A percentile compares a stretch with the other conserved stretches of the same genome.
These are phyloP conservation scores for Ophioninae sp. DNA, from an alignment of 2,888 invertebrate species.

Conservation along the genomic window DNA sequence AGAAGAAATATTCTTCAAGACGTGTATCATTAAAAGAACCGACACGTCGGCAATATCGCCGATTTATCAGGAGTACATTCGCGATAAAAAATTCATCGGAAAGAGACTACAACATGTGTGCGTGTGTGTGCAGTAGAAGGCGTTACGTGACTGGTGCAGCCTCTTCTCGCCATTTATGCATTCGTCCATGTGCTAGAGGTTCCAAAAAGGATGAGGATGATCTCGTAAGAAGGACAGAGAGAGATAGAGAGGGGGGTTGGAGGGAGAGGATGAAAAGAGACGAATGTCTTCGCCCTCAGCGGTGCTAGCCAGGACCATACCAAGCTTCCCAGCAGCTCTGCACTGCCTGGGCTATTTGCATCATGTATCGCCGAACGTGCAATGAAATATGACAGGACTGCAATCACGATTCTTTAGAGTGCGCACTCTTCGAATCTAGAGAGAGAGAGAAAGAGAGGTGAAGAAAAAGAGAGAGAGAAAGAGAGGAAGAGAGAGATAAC, in stretches of 20 bases:
- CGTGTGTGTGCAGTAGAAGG: constrained; percentile 14
- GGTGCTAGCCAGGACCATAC: constrained; percentile 48
- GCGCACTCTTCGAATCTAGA: constrained; percentile 40
- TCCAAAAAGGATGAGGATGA: constrained; percentile 10
- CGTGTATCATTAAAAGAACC: background rate
- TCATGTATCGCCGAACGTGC: constrained; percentile 70
- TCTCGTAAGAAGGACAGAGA: constrained; percentile 16
- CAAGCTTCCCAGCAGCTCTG: constrained; percentile 35
- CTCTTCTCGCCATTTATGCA: constrained; percentile 16
- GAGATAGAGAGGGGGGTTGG: constrained; percentile 11
- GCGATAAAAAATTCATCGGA: constrained; percentile 57
- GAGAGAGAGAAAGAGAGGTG: constrained; percentile 23
- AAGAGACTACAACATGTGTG: constrained; percentile 35
- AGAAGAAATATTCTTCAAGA: background rate
- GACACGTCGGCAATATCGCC: constrained; percentile 6
- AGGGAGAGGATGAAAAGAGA: constrained; percentile 52
- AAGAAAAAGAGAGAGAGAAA: constrained; percentile 12
- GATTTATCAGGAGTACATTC: constrained; percentile 36
- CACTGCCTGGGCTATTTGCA: constrained; percentile 61
- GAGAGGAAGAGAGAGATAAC: constrained; percentile 7
- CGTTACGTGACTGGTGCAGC: constrained; percentile 35
- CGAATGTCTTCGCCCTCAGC: constrained; percentile 51
- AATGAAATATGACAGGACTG: constrained; percentile 77
- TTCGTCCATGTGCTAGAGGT: constrained; percentile 8
- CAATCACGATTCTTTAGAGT: constrained; percentile 74